Base-by-base conservation (phyloP, 2,797 vertebrate species). In the Muscicapa striata region DNA sequence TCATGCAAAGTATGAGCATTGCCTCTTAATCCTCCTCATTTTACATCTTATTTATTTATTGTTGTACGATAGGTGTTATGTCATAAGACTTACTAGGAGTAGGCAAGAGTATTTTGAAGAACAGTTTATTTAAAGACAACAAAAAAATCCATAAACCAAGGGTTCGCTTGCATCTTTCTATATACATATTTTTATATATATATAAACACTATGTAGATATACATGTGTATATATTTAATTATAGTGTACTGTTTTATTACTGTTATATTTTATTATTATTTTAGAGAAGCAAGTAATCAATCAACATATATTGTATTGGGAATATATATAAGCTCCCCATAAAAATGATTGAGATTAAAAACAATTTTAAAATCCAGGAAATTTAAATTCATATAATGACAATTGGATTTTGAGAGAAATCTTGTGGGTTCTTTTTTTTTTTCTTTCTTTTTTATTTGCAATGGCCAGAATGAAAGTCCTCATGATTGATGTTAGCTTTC, bases 401-500 rank as follows among this genome's bases (percentile, higher is more conserved):
- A 73, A 45, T 7, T 59, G 32, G 9, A 67, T 83, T 89, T 85
- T 84, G 52, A 67, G 36, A 80, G 22, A 87, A 91, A 77, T 70
- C 13, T 36, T 30, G 36, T 51, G 19, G 14, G 34, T 57, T 19
- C 2, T 43, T 34, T 61, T 41, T 52, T 62, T 83, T 64, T 76
- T 58, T 58, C 76, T 69, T 68, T 7, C 1, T 70, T 67, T 64
- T 75, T 9, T 40, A 54, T 82, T 75, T 90, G 22, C 9, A 84
- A 36, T 43, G 51, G 15, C 9, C 40, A 58, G 51, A 86, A 92
- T 66, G 74, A 69, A 90, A 84, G 40, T 49, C 46, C 20, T 76
- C 27, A 45, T 93, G 93, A 95, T 66, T 92, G 80, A 94, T 96
- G 74, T 73, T 79, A 75, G 80, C 74, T 94, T 90, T 93, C 88